These are phyloP conservation scores for Lutraria rhynchaena DNA, from an alignment of 1,140 invertebrate genomes.

Conservation along the genomic window DNA sequence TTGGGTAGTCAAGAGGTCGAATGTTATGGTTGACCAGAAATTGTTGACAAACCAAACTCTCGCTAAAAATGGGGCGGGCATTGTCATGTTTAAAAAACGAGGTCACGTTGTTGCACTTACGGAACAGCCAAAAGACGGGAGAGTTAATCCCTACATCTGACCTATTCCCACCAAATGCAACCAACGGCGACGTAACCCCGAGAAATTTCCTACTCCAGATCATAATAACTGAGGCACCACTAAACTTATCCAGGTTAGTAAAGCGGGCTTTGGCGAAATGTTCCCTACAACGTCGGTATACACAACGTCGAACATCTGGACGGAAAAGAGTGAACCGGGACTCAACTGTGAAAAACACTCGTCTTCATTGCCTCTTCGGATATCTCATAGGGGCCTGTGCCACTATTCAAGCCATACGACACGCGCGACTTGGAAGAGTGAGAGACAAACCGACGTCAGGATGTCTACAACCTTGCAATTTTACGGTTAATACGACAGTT, in stretches of 20 bases:
- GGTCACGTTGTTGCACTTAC: neutral
- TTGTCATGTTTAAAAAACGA: conserved; percentile 23
- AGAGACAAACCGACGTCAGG: conserved; percentile 1
- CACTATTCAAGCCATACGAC: conserved; percentile 12
- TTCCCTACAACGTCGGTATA: too few relatives aligned
- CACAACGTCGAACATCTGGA: neutral
- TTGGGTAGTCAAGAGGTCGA: conserved; percentile 15
- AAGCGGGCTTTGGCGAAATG: conserved; percentile 25
- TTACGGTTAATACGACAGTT: neutral
- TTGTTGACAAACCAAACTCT: conserved; percentile 7
- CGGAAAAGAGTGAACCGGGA: neutral
- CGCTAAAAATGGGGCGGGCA: neutral
- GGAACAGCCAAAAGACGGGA: neutral
- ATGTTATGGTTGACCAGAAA: neutral
- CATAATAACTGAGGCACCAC: conserved; percentile 22
- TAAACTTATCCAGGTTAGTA: neutral
- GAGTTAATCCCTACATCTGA: neutral
- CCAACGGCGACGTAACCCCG: conserved; percentile 14
- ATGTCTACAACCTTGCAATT: conserved; percentile 5
- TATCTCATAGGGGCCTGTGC: conserved; percentile 5
- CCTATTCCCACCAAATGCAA: conserved; percentile 3
- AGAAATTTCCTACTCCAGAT: conserved; percentile 1
- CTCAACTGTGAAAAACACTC: too few relatives aligned
- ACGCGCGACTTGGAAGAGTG: neutral
- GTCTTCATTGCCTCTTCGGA: conserved; percentile 19